A percentile compares a stretch with the other conserved stretches of the same genome.
Conservation (phyloP, 2,113 vertebrate species). For the Rhodinocichla rosea region DNA sequence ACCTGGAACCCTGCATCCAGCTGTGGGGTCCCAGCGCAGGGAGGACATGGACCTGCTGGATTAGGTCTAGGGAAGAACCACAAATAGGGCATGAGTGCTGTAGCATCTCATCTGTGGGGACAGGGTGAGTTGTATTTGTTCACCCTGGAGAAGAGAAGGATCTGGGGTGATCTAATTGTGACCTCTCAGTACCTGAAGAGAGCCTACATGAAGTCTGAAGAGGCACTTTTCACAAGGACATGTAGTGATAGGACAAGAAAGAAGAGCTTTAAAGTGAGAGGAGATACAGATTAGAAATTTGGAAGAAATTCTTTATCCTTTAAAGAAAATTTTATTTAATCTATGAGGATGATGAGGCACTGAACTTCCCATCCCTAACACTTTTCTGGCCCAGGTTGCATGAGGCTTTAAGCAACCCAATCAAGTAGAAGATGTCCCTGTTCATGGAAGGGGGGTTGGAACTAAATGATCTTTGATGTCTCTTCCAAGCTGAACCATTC, state of each 20-base stretch:
- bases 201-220: background rate
- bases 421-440: background rate
- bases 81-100: background rate
- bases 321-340: background rate
- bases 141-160: background rate
- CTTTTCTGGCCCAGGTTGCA: background rate
- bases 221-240: background rate
- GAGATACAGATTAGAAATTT: background rate
- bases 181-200: background rate
- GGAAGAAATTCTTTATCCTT: background rate
- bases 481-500: background rate
- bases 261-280: background rate
- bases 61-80: background rate
- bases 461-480: background rate
- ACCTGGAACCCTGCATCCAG: background rate
- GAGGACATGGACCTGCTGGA: rapidly evolving
- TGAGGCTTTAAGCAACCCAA: background rate
- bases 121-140: background rate
- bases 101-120: background rate
- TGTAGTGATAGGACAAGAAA: background rate
- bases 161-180: no score
- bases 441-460: background rate
- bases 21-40: background rate
- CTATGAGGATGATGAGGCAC: background rate
- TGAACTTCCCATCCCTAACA: background rate